A percentile compares a stretch with the other conserved stretches of the same genome.
phyloP scores from a whole-genome alignment of 1,140 invertebrate genomes.

The Aphelinus certus region DNA sequence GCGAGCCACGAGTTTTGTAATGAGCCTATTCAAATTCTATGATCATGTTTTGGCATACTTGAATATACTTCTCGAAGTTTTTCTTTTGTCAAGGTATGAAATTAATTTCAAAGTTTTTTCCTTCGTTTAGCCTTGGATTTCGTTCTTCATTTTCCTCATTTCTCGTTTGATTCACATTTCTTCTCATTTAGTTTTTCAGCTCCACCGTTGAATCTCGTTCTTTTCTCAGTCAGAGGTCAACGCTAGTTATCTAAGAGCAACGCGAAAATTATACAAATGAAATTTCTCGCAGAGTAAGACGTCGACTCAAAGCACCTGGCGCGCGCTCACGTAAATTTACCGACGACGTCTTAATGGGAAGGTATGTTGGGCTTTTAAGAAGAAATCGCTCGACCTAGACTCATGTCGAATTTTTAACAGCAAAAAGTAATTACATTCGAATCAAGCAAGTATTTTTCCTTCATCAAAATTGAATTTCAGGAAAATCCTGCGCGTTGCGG shows the following conservation, averaged over 20 bases:
- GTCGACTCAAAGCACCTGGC: constrained; percentile 9
- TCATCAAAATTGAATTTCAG: neutral
- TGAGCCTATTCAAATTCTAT: too few relatives aligned
- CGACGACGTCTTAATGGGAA: constrained; percentile 17
- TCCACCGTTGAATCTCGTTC: neutral
- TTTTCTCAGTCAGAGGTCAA: neutral
- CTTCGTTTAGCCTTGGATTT: neutral
- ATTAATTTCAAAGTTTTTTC: neutral
- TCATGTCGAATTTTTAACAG: neutral
- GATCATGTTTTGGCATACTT: too few relatives aligned
- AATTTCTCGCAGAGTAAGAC: constrained; percentile 19
- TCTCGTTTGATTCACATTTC: neutral
- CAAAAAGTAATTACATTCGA: constrained; percentile 18
- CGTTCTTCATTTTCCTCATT: neutral
- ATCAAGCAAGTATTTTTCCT: neutral
- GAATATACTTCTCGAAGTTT: too few relatives aligned
- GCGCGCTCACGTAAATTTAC: constrained; percentile 15
- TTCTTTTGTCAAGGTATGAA: too few relatives aligned
- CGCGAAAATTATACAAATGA: constrained; percentile 29
- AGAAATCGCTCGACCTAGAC: neutral
- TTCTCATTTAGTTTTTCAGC: neutral
- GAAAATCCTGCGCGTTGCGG: too few relatives aligned
- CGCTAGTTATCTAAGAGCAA: neutral
- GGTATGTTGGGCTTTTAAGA: constrained; percentile 7
- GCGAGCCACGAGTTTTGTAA: too few relatives aligned